Conservation (phyloP, 1,140 invertebrate genomes). For the Nasonia vitripennis region DNA sequence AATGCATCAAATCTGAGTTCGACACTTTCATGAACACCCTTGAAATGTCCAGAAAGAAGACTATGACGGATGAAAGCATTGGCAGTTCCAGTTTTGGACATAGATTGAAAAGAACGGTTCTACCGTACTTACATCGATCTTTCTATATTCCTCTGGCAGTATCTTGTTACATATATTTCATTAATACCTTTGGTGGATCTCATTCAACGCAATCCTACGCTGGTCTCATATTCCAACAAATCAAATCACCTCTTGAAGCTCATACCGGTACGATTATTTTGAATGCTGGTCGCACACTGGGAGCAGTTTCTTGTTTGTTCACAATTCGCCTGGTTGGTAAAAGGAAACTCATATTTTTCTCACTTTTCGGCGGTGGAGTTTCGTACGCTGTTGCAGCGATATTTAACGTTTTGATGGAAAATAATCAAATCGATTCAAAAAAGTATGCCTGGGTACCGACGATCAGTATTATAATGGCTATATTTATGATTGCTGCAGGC, state of each 20-base stretch:
- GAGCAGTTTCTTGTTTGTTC: not conserved
- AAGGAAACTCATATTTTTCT: not conserved
- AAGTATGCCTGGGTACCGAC: not conserved
- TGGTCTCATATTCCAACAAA: not conserved
- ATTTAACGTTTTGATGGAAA: not conserved
- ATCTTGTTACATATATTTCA: not conserved
- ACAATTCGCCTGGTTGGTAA: not conserved
- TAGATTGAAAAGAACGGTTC: not conserved
- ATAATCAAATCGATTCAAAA: conserved; percentile 24
- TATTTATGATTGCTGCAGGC: not conserved
- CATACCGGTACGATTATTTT: not conserved
- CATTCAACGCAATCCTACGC: not conserved
- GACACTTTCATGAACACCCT: conserved; percentile 73
- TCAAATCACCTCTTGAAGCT: not conserved
- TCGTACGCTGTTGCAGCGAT: not conserved
- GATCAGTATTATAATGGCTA: not conserved
- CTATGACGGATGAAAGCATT: not conserved
- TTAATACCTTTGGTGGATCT: not conserved
- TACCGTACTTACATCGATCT: not conserved
- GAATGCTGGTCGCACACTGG: not conserved
- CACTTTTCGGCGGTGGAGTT: not conserved
- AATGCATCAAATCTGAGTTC: conserved; percentile 76
- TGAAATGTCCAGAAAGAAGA: conserved; percentile 18
- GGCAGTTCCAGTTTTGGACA: not conserved
- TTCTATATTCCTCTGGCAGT: not conserved